Evolutionary conservation across 1,140 invertebrate species (phyloP).

Genomic region (Belonocnema kinseyi): DNA sequence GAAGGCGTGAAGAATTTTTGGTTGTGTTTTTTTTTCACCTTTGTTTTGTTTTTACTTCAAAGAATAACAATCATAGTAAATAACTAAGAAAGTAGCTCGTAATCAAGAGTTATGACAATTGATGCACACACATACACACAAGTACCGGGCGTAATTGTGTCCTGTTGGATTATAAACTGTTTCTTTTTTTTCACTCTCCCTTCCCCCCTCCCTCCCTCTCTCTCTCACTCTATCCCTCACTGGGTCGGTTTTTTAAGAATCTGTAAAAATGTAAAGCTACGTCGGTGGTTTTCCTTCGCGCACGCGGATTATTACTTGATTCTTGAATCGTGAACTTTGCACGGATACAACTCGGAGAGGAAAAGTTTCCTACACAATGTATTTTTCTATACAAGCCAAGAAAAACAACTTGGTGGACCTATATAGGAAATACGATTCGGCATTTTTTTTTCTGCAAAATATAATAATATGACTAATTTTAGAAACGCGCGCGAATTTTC

Average conservation of each 20-base stretch:
- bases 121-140: constrained; percentile 36
- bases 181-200: constrained; percentile 10
- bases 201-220: neutral
- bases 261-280: constrained; percentile 39
- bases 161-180: neutral
- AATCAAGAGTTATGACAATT: constrained; percentile 62
- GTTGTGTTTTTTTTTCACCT: constrained; percentile 43
- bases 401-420: constrained; percentile 37
- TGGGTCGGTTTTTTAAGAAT: constrained; percentile 41
- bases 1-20: constrained; percentile 61
- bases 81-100: constrained; percentile 65
- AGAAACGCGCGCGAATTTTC: neutral
- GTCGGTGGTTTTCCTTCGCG: constrained; percentile 3
- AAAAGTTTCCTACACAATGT: constrained; percentile 31
- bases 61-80: constrained; percentile 63
- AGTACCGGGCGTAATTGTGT: constrained; percentile 10
- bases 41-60: constrained; percentile 52
- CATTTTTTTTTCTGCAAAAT: constrained; percentile 25
- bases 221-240: constrained; percentile 8
- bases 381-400: constrained; percentile 42
- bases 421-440: constrained; percentile 33
- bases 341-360: constrained; percentile 15
- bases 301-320: neutral
- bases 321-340: neutral
- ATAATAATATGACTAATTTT: constrained; percentile 22